phyloP scores from a whole-genome alignment of 1,140 invertebrate genomes.

The Monomorium pharaonis region DNA sequence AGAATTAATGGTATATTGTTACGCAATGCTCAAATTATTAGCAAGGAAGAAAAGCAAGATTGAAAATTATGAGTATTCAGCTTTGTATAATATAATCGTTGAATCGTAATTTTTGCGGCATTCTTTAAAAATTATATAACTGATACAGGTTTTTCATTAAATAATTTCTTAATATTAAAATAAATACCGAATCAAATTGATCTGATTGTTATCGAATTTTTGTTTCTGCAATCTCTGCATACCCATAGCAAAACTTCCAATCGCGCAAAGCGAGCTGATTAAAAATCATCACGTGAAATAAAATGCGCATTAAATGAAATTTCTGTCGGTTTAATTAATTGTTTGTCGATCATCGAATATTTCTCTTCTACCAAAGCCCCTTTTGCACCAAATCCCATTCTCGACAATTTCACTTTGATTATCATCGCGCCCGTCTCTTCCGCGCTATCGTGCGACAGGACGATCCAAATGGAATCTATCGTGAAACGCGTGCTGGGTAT shows the following conservation, averaged over 20 bases:
- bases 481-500: background rate
- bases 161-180: background rate
- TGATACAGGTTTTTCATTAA: background rate
- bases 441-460: background rate
- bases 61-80: background rate
- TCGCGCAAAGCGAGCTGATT: background rate
- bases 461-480: slow-evolving; percentile 46
- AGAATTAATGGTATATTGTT: slow-evolving; percentile 18
- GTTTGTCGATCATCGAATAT: slow-evolving; percentile 12
- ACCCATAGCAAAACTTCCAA: background rate
- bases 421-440: slow-evolving; percentile 26
- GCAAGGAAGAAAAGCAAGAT: background rate
- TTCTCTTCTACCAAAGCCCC: background rate
- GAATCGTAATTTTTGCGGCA: background rate
- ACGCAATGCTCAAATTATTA: background rate
- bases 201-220: background rate
- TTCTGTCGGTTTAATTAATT: slow-evolving; percentile 22
- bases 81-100: background rate
- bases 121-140: background rate
- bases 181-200: slow-evolving; percentile 24
- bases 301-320: slow-evolving; percentile 24
- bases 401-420: slow-evolving; percentile 51
- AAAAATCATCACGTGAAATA: slow-evolving; percentile 37
- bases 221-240: background rate
- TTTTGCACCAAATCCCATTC: background rate